A percentile compares a stretch with the other conserved stretches of the same genome.
Evolutionary conservation across 2,888 invertebrate genomes (phyloP).

Genomic region (Drosophila helvetica): DNA sequence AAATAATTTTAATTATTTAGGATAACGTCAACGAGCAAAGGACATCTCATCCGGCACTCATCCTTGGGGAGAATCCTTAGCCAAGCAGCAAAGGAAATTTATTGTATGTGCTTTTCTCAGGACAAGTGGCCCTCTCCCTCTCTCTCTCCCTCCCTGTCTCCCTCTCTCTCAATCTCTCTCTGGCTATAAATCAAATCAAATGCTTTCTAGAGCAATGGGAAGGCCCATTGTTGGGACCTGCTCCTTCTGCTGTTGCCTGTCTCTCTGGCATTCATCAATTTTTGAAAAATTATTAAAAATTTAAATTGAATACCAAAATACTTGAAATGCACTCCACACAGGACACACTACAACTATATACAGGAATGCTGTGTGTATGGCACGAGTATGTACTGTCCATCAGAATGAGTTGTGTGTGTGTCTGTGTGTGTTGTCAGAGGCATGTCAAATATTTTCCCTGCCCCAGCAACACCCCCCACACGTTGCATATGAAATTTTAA

Average conservation of each 20-base stretch:
- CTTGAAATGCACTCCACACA: slow-evolving; percentile 62
- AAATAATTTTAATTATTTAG: slow-evolving; percentile 65
- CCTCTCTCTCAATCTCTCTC: not conserved
- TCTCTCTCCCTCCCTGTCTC: not conserved
- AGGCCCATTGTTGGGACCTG: slow-evolving; percentile 24
- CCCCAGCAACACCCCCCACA: slow-evolving; percentile 37
- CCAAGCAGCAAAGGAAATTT: slow-evolving; percentile 26
- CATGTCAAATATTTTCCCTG: slow-evolving; percentile 69
- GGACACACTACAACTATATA: slow-evolving; percentile 12
- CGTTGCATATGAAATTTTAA: slow-evolving; percentile 72
- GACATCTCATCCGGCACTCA: not conserved
- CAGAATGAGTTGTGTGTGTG: slow-evolving; percentile 57
- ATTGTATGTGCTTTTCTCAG: slow-evolving; percentile 31
- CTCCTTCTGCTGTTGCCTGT: slow-evolving; percentile 1
- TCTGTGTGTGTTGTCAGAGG: slow-evolving; percentile 61
- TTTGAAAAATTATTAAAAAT: slow-evolving; percentile 79
- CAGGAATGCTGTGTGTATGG: not conserved
- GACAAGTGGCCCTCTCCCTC: slow-evolving; percentile 8
- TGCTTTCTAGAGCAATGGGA: slow-evolving; percentile 26
- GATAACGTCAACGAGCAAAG: slow-evolving; percentile 28
- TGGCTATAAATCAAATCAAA: slow-evolving; percentile 69
- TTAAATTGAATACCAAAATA: slow-evolving; percentile 76
- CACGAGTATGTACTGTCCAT: slow-evolving; percentile 10
- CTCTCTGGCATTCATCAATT: slow-evolving; percentile 75
- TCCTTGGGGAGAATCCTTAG: slow-evolving; percentile 5